phyloP scores from a whole-genome alignment of 2,888 invertebrate genomes.

The Leptura quadrifasciata region DNA sequence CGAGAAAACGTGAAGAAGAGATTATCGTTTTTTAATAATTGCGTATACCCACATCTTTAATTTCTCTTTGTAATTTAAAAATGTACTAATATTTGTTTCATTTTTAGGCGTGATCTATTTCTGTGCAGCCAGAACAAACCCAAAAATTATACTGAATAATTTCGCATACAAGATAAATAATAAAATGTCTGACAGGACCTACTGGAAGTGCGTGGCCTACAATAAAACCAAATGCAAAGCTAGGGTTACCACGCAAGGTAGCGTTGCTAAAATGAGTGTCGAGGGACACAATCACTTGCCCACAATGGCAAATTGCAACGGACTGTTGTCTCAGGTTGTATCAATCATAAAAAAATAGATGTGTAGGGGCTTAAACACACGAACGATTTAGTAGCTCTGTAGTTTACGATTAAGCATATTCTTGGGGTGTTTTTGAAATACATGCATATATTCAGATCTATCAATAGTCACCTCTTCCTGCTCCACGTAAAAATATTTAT shows the following conservation, averaged over 20 bases:
- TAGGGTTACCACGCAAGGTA: slow-evolving; percentile 61
- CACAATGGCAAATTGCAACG: slow-evolving; percentile 44
- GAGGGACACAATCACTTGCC: slow-evolving; percentile 59
- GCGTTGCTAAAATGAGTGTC: slow-evolving; percentile 47
- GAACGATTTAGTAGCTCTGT: no score
- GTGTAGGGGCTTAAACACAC: no score
- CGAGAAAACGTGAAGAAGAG: no score
- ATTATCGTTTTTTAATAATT: no score
- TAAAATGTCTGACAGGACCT: slow-evolving; percentile 58
- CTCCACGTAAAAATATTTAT: no score
- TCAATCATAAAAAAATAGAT: slow-evolving; percentile 43
- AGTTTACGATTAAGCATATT: no score
- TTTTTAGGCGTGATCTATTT: slow-evolving; percentile 60
- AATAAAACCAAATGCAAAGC: slow-evolving; percentile 62
- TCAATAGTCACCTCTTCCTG: no score
- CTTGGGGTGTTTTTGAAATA: no score
- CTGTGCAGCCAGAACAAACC: slow-evolving; percentile 61
- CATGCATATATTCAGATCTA: no score
- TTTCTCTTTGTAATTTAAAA: not conserved
- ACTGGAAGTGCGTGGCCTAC: slow-evolving; percentile 65
- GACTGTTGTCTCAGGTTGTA: slow-evolving; percentile 46
- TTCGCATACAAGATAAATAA: slow-evolving; percentile 60
- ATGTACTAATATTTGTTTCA: slow-evolving; percentile 22
- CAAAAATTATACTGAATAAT: slow-evolving; percentile 62
- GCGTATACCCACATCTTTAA: not conserved